These are phyloP conservation scores for Sebastes oblongus DNA, from an alignment of 2,797 vertebrate species.

Conservation along the genomic window DNA sequence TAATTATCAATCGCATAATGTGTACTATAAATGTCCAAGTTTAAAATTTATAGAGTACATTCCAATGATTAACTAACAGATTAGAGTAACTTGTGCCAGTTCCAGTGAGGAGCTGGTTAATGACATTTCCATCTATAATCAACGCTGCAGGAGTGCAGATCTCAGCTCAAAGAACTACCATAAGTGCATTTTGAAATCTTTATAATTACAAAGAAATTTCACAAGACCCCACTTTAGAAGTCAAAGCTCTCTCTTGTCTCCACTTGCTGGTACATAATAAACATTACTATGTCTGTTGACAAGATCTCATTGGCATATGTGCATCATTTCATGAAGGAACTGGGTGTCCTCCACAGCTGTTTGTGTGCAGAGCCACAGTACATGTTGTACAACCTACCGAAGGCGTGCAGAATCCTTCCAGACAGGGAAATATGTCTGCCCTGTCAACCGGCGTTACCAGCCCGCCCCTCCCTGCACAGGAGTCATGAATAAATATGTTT, in stretches of 20 bases:
- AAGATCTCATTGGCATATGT: conserved; percentile 1
- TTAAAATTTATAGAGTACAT: background rate
- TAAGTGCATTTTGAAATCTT: conserved; percentile 11
- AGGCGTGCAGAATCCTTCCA: conserved; percentile 54
- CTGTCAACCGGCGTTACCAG: conserved; percentile 62
- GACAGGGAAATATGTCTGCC: conserved; percentile 61
- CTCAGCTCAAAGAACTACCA: background rate
- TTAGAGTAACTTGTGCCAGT: background rate
- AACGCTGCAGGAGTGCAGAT: background rate
- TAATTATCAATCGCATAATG: background rate
- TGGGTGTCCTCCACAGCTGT: conserved; percentile 7
- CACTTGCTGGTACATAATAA: conserved; percentile 28
- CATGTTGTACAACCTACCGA: conserved; percentile 35
- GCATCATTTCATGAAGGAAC: background rate
- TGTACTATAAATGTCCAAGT: background rate
- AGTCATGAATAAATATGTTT: conserved; percentile 73
- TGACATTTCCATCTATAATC: background rate
- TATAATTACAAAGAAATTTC: conserved; percentile 32
- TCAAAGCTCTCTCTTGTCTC: conserved; percentile 1
- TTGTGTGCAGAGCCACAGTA: conserved; percentile 16
- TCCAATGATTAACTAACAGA: background rate
- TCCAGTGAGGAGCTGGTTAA: background rate
- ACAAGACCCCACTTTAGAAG: background rate
- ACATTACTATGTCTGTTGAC: conserved; percentile 16
- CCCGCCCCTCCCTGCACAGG: conserved; percentile 37